Percentiles rank a stretch among this genome's conserved stretches.
phyloP scores from a whole-genome alignment of 1,140 invertebrate species.

The Saccostrea glomerata region DNA sequence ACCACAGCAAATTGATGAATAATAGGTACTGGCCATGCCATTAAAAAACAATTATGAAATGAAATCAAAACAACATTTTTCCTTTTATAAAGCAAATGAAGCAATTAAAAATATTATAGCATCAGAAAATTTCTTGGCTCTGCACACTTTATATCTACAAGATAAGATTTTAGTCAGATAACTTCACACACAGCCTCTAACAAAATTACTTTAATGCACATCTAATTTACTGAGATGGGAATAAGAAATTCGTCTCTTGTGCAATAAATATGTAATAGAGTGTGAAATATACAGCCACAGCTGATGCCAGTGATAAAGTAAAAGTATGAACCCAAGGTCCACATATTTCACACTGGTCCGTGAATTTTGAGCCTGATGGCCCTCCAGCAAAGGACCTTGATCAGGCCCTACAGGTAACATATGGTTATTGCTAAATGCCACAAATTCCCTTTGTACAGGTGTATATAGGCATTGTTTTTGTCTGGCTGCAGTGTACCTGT shows the following conservation, averaged over 20 bases:
- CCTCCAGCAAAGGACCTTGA: not conserved
- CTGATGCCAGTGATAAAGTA: constrained; percentile 18
- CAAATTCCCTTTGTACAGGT: not conserved
- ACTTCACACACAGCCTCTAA: not conserved
- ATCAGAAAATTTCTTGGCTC: not conserved
- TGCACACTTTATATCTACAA: constrained; percentile 13
- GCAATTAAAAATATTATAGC: constrained; percentile 37
- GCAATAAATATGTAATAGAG: constrained; percentile 25
- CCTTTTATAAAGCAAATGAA: constrained; percentile 3
- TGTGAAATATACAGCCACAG: constrained; percentile 3
- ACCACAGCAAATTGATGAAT: not conserved
- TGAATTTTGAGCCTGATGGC: not conserved
- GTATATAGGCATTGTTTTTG: constrained; percentile 17
- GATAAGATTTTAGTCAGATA: constrained; percentile 14
- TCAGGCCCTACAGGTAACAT: constrained; percentile 14
- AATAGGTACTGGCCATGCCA: not conserved
- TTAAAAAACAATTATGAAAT: not conserved
- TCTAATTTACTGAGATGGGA: not conserved
- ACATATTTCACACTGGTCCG: not conserved
- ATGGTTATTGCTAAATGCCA: not conserved
- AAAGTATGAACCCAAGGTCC: constrained; percentile 5
- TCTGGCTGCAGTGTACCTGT: constrained; percentile 8
- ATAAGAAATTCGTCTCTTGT: not conserved
- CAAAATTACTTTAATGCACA: constrained; percentile 1
- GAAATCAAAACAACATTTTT: constrained; percentile 23